phyloP scores from a whole-genome alignment of 2,888 invertebrate species.

The Stenurella melanura region DNA sequence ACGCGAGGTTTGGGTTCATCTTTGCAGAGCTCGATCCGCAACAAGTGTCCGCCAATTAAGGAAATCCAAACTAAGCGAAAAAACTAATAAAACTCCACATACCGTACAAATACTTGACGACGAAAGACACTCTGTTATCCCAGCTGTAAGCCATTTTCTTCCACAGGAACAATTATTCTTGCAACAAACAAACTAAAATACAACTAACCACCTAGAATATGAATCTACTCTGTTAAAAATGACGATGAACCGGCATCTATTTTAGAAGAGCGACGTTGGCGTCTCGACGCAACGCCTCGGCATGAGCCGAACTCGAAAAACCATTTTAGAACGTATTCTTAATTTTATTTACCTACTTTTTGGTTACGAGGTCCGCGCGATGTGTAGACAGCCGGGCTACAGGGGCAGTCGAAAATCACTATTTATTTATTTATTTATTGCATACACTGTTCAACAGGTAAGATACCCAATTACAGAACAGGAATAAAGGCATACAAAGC shows the following conservation, averaged over 20 bases:
- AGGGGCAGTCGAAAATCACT: too few species aligned
- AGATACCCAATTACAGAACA: too few species aligned
- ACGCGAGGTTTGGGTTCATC: too few species aligned
- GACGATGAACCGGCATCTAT: constrained; percentile 62
- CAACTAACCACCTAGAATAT: constrained; percentile 48
- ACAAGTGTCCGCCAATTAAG: constrained; percentile 39
- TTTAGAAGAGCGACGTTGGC: constrained; percentile 59
- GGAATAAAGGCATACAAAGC: too few species aligned
- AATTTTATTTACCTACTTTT: constrained; percentile 21
- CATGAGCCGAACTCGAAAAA: constrained; percentile 30
- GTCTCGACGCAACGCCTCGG: constrained; percentile 41
- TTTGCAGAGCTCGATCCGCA: constrained; percentile 8
- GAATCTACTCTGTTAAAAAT: constrained; percentile 54
- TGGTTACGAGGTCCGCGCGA: background rate
- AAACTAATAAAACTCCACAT: constrained; percentile 70
- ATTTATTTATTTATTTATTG: too few species aligned
- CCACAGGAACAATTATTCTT: constrained; percentile 30
- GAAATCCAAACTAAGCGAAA: constrained; percentile 8
- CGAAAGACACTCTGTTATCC: constrained; percentile 89
- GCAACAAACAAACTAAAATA: constrained; percentile 33
- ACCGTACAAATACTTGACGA: constrained; percentile 89
- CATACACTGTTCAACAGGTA: too few species aligned
- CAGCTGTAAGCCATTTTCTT: constrained; percentile 84
- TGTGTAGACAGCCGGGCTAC: background rate
- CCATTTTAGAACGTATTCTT: constrained; percentile 39